These are phyloP conservation scores for Lithosia quadra DNA, from an alignment of 2,888 invertebrate genomes.

Conservation along the genomic window DNA sequence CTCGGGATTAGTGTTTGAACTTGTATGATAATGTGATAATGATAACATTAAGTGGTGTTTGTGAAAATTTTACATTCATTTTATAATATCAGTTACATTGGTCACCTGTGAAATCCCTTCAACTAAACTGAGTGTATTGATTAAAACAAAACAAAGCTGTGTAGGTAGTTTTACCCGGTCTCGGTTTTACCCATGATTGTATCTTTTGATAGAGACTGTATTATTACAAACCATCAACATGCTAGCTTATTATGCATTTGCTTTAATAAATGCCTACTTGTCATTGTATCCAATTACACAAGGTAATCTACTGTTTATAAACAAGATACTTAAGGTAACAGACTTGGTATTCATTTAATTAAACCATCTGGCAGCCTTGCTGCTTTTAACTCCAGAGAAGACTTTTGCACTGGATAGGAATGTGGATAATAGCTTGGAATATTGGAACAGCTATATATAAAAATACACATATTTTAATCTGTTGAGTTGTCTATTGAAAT, in stretches of 20 bases:
- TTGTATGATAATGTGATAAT: no score
- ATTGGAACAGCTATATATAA: not conserved
- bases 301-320: slow-evolving; percentile 2
- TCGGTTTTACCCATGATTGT: not conserved
- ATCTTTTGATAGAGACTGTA: no score
- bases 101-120: not conserved
- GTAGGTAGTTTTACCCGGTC: no score
- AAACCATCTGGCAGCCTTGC: not conserved
- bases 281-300: not conserved
- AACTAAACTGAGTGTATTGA: not conserved
- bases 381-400: not conserved
- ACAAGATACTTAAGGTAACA: not conserved
- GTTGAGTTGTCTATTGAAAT: not conserved
- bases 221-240: not conserved
- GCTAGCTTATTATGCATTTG: slow-evolving; percentile 1
- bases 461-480: no score
- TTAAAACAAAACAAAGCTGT: not conserved
- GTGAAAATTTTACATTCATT: no score
- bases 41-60: no score
- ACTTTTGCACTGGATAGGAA: not conserved
- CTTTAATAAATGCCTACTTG: not conserved
- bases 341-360: not conserved
- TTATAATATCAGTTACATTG: not conserved
- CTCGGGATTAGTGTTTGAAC: no score
- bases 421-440: not conserved